These are phyloP conservation scores for Lysiphlebus fabarum DNA, from an alignment of 1,140 invertebrate genomes.

Conservation along the genomic window DNA sequence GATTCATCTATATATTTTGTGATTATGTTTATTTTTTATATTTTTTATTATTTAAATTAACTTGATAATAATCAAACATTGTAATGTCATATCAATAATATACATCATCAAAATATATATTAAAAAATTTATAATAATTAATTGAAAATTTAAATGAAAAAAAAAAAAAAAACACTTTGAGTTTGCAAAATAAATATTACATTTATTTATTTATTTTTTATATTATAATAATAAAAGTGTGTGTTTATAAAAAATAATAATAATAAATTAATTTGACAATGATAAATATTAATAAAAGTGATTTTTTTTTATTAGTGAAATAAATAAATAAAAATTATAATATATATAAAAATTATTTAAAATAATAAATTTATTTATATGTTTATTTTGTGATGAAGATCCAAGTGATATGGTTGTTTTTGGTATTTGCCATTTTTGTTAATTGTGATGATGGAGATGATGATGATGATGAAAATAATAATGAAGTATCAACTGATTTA, in stretches of 20 bases:
- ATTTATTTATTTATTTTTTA: no score
- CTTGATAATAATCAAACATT: neutral
- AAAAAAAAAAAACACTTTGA: no score
- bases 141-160: no score
- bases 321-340: neutral
- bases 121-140: no score
- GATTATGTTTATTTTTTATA: neutral
- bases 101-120: neutral
- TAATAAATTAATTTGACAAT: no score
- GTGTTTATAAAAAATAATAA: no score
- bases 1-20: neutral
- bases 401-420: slow-evolving; percentile 5
- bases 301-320: neutral
- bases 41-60: neutral
- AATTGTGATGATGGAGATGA: slow-evolving; percentile 11
- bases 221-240: no score
- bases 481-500: slow-evolving; percentile 34
- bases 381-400: no score
- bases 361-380: neutral
- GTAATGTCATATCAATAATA: no score
- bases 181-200: no score
- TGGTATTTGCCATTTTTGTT: slow-evolving; percentile 20
- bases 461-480: neutral
- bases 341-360: neutral
- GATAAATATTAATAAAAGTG: no score